phyloP scores from a whole-genome alignment of 2,797 vertebrate genomes.

The Microctenopoma lineatum region DNA sequence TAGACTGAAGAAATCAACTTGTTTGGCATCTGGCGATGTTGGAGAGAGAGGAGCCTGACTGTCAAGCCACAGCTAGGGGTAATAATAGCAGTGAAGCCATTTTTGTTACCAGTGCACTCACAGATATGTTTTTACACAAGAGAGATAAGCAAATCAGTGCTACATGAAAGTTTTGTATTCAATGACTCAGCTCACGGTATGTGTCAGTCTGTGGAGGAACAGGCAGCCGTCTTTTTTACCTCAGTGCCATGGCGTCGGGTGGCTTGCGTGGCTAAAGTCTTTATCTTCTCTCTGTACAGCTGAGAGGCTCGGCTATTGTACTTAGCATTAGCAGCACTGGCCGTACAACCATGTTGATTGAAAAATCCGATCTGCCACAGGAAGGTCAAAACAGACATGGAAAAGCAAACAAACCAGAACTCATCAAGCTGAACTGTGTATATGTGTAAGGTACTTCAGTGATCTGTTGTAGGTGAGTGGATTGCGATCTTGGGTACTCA shows the following conservation, averaged over 20 bases:
- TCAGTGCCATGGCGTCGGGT: slow-evolving; percentile 91
- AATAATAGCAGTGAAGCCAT: slow-evolving; percentile 13
- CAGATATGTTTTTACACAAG: background rate
- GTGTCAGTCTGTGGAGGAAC: background rate
- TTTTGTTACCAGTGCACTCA: background rate
- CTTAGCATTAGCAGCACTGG: slow-evolving; percentile 89
- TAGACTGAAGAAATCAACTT: slow-evolving; percentile 93
- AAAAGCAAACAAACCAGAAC: background rate
- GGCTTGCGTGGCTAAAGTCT: slow-evolving; percentile 88
- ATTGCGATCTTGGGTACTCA: slow-evolving; percentile 70
- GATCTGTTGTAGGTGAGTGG: background rate
- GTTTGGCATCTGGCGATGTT: slow-evolving; percentile 85
- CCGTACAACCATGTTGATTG: slow-evolving; percentile 89
- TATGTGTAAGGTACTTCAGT: accelerated
- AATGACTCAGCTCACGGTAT: background rate
- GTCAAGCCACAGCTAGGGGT: slow-evolving; percentile 91
- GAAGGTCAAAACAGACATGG: slow-evolving; percentile 8
- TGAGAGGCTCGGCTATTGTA: slow-evolving; percentile 92
- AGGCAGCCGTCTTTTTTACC: slow-evolving; percentile 66
- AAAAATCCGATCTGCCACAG: slow-evolving; percentile 87
- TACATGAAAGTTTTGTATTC: background rate
- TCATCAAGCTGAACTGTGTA: background rate
- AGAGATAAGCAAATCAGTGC: background rate
- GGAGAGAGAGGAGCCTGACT: slow-evolving; percentile 83
- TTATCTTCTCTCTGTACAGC: slow-evolving; percentile 93